Base-by-base conservation (phyloP, 2,797 vertebrate species). In the Melanotaenia boesemani region DNA sequence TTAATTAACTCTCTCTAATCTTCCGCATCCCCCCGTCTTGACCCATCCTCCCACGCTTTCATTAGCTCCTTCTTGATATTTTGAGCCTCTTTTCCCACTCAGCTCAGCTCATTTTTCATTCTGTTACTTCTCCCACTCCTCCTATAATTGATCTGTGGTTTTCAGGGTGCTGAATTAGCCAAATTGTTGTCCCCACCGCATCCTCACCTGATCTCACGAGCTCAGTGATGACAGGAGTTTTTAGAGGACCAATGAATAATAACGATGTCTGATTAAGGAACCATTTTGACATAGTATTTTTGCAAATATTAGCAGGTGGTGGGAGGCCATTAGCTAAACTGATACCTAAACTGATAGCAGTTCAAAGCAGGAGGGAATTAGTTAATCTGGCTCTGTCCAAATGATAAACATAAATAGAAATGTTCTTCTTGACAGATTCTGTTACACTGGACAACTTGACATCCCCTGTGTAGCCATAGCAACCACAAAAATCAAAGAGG, bases 1-100 rank as follows among this genome's bases (percentile, higher is more conserved):
- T 87, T 82, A 88, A 89, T 91, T 85, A 91, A 86, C 71, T 83
- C 56, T 60, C 54, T 76, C 59, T 82, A 88, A 90, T 90, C 83
- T 83, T 72, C 59, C 13, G 16, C 63, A 64, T 80, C 77, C 46
- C 75, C 46, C 79, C 41, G 12, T 83, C 80, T 74, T 77, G 80
- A 83, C 74, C 75, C 64, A 50, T 72, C 74, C 76, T 84, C 81
- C 63, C 32, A 76, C 32, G 30, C 88, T 67, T 87, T 83, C 80
- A 88, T 88, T 80, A 88, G 71, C 70, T 59, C 74, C 32, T 46
- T 77, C 55, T 34, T 59, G 69, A 72, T 50, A 24, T 70, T 76
- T 67, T 67, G 67, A 54, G 68, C 76, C 56, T 50, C 60, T n/a
- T 61, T 83, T 75, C 30, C 24, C 34, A 28, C 55, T 62, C 71